phyloP scores from a whole-genome alignment of 2,113 vertebrate genomes.

The Pyrgilauda ruficollis region DNA sequence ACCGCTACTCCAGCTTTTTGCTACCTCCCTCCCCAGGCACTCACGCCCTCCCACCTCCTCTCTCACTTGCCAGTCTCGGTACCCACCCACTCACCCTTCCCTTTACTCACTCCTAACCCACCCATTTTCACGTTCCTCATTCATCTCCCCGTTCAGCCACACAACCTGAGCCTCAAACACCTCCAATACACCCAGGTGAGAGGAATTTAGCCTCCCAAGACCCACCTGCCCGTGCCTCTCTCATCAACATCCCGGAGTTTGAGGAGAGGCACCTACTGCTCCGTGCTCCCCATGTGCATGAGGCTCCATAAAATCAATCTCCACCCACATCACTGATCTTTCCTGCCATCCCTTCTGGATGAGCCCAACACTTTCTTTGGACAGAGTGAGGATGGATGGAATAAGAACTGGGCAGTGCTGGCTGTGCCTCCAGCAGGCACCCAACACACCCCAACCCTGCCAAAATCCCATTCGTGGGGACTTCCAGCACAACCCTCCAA shows the following conservation, averaged over 20 bases:
- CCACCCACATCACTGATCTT: not conserved
- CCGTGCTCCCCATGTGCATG: rapidly evolving
- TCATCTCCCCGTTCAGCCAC: not conserved
- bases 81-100: slow-evolving; percentile 45
- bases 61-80: slow-evolving; percentile 40
- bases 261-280: not conserved
- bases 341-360: not conserved
- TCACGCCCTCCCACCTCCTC: slow-evolving; percentile 38
- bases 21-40: slow-evolving; percentile 23
- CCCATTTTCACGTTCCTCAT: slow-evolving; percentile 1
- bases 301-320: not conserved
- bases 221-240: not conserved
- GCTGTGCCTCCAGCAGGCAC: not conserved
- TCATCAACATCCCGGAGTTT: rapidly evolving
- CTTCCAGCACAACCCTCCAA: not conserved
- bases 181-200: not conserved
- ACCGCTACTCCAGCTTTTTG: not conserved
- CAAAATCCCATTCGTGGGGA: not conserved
- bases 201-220: not conserved
- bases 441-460: not conserved
- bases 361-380: rapidly evolving
- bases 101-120: slow-evolving; percentile 38
- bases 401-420: not conserved
- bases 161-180: not conserved
- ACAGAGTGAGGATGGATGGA: not conserved